A percentile compares a stretch with the other conserved stretches of the same genome.
Evolutionary conservation across 2,113 vertebrate genomes (phyloP).

Genomic region (Emydocephalus ijimae): DNA sequence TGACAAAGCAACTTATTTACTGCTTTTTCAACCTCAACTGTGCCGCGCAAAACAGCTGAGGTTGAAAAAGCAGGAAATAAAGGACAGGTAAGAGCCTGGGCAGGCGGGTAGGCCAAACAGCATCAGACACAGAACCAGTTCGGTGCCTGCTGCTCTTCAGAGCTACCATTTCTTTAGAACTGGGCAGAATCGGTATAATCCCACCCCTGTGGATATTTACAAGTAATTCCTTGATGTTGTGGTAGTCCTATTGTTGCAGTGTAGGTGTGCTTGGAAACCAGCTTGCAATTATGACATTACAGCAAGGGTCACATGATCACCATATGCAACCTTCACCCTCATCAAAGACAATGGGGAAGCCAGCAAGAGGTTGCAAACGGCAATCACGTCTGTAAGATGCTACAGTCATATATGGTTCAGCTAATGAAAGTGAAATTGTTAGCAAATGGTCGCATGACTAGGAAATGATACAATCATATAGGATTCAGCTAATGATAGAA

Average conservation of each 20-base stretch:
- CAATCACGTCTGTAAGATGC: not conserved
- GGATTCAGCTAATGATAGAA: not conserved
- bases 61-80: too few relatives aligned
- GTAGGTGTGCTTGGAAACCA: not conserved
- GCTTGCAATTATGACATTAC: not conserved
- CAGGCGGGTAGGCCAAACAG: too few relatives aligned
- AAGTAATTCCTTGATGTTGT: not conserved
- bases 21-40: too few relatives aligned
- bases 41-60: too few relatives aligned
- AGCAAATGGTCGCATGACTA: not conserved
- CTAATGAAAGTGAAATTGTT: not conserved
- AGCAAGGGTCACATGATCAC: not conserved
- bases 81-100: too few relatives aligned
- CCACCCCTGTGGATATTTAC: not conserved
- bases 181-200: too few relatives aligned
- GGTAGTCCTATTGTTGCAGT: not conserved
- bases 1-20: too few relatives aligned
- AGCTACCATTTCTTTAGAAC: too few relatives aligned
- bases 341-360: not conserved
- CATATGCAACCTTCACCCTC: not conserved
- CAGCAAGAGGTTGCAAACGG: not conserved
- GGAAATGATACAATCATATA: not conserved
- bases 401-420: not conserved
- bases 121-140: too few relatives aligned
- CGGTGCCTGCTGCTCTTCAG: too few relatives aligned